Percentiles rank a stretch among this genome's conserved stretches.
These are phyloP conservation scores for Empidonax traillii DNA, from an alignment of 2,113 vertebrate genomes.

Conservation along the genomic window DNA sequence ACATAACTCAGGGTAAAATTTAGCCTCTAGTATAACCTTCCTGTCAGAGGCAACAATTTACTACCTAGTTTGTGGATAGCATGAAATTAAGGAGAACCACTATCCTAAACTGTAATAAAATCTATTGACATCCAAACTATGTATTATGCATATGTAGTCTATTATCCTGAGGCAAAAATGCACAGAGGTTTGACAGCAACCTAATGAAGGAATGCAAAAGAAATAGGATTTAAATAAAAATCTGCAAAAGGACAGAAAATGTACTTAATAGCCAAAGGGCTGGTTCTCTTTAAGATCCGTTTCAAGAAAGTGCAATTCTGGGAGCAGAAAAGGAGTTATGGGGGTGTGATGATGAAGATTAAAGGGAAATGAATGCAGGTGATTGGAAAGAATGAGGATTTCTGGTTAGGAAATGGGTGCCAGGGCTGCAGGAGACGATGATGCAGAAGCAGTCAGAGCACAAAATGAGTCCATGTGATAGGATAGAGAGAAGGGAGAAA, in stretches of 20 bases:
- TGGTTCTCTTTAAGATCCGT: not conserved
- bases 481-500: not conserved
- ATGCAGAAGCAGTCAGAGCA: not conserved
- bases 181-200: constrained; percentile 15
- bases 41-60: constrained; percentile 25
- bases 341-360: not conserved
- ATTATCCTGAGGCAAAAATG: constrained; percentile 38
- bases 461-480: not conserved
- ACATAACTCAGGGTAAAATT: constrained; percentile 8
- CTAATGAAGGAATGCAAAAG: constrained; percentile 44
- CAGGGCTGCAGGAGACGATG: not conserved
- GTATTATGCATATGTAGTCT: constrained; percentile 44
- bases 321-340: not conserved
- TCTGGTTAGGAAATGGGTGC: not conserved
- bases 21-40: not conserved
- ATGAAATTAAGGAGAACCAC: constrained; percentile 39
- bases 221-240: constrained; percentile 56
- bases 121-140: constrained; percentile 46
- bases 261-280: not conserved
- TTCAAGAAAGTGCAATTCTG: not conserved
- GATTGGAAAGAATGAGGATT: not conserved
- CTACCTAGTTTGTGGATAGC: not conserved
- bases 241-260: constrained; percentile 16
- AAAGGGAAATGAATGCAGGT: not conserved
- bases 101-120: constrained; percentile 56